Conservation (phyloP, 2,888 invertebrate genomes). For the Lithosia quadra region DNA sequence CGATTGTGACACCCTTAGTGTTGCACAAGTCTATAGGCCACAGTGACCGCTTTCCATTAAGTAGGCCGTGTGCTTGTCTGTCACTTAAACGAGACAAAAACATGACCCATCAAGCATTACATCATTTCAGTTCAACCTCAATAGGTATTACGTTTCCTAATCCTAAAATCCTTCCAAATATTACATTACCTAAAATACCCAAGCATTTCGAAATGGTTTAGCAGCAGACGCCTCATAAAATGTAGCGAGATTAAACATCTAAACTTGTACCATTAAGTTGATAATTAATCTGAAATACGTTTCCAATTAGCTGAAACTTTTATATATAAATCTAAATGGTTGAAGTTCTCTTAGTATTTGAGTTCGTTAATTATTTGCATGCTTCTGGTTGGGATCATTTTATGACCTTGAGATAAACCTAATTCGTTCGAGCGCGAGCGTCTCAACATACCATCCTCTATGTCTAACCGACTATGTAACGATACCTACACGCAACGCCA, state of each 20-base stretch:
- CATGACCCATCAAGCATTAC: neutral
- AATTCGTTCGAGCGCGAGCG: neutral
- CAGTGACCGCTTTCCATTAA: too few species aligned
- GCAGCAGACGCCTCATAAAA: constrained; percentile 14
- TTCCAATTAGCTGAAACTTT: constrained; percentile 39
- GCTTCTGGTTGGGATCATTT: neutral
- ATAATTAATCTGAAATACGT: constrained; percentile 44
- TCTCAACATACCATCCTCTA: too few species aligned
- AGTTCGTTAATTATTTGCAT: constrained; percentile 19
- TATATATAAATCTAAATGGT: constrained; percentile 37
- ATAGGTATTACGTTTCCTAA: neutral
- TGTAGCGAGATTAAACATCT: constrained; percentile 21
- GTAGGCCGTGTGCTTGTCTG: too few species aligned
- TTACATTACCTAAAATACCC: neutral
- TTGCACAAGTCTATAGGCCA: too few species aligned
- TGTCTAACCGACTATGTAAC: too few species aligned
- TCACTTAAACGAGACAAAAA: too few species aligned
- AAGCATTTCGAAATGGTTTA: constrained; percentile 13
- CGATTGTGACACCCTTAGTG: too few species aligned
- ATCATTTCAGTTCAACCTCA: neutral
- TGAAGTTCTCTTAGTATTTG: constrained; percentile 24
- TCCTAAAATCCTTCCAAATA: neutral
- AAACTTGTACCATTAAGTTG: constrained; percentile 36
- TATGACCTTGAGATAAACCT: neutral
- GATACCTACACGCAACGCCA: too few species aligned